Evolutionary conservation across 2,888 invertebrate genomes (phyloP).

Genomic region (Andrena marginata): DNA sequence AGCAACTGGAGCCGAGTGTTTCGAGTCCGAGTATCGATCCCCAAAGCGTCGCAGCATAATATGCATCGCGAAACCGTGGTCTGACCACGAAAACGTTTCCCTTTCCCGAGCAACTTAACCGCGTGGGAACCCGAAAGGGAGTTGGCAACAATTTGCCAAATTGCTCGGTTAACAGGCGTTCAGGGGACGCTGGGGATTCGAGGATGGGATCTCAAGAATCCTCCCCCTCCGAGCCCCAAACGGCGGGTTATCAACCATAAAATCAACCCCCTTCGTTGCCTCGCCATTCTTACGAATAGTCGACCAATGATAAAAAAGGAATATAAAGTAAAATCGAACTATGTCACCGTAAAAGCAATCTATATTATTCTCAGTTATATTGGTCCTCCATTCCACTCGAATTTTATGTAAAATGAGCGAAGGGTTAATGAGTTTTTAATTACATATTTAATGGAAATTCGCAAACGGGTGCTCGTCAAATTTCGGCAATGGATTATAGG

Average conservation of each 20-base stretch:
- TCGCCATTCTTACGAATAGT: background rate
- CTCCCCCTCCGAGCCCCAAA: background rate
- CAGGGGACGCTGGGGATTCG: conserved; percentile 14
- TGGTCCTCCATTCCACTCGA: too few species aligned
- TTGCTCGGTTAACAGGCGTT: conserved; percentile 32
- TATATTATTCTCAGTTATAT: too few species aligned
- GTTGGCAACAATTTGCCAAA: conserved; percentile 38
- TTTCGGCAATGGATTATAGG: too few species aligned
- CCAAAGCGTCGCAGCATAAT: background rate
- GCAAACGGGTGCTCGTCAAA: too few species aligned
- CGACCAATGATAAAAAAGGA: background rate
- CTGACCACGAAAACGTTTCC: conserved; percentile 10
- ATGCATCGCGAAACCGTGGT: background rate
- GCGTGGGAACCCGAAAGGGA: conserved; percentile 20
- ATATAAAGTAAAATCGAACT: too few species aligned
- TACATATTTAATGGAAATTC: too few species aligned
- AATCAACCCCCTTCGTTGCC: background rate
- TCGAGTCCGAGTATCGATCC: background rate
- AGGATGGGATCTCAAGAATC: conserved; percentile 8
- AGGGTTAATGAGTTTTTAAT: too few species aligned
- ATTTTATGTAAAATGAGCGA: too few species aligned
- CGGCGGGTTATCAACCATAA: background rate
- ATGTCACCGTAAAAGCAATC: too few species aligned
- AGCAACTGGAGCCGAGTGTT: background rate
- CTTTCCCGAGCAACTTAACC: conserved; percentile 21